Conservation (phyloP, 2,888 invertebrate genomes). For the Drosophila subsilvestris region DNA sequence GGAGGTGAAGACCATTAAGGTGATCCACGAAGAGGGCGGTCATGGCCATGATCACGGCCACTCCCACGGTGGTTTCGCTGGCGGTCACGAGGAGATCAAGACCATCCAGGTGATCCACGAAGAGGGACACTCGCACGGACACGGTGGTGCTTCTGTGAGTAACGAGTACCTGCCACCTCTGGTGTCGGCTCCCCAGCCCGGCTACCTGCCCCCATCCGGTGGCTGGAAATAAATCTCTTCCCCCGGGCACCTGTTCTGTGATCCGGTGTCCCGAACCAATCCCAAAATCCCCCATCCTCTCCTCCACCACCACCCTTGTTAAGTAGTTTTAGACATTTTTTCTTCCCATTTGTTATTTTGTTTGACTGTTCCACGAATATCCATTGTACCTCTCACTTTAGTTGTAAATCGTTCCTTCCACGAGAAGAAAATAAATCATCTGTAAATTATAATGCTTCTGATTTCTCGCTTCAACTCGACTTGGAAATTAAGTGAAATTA, state of each 20-base stretch:
- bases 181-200: constrained; percentile 46
- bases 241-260: constrained; percentile 45
- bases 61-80: constrained; percentile 29
- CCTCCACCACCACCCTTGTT: constrained; percentile 54
- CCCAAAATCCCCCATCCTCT: constrained; percentile 40
- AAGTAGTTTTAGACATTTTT: constrained; percentile 67
- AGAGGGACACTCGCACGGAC: constrained; percentile 15
- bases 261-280: constrained; percentile 56
- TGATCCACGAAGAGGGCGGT: constrained; percentile 40
- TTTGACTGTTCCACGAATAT: constrained; percentile 28
- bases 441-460: constrained; percentile 32
- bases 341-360: constrained; percentile 39
- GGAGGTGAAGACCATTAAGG: constrained; percentile 52
- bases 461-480: neutral
- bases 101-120: constrained; percentile 49
- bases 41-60: neutral
- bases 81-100: constrained; percentile 48
- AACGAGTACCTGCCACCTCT: constrained; percentile 62
- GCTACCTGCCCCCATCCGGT: constrained; percentile 69
- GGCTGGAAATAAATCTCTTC: constrained; percentile 60
- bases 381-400: constrained; percentile 21
- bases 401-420: constrained; percentile 3
- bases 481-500: too few relatives aligned
- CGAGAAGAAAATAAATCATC: constrained; percentile 24
- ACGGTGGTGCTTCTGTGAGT: constrained; percentile 36